Base-by-base conservation (phyloP, 2,797 vertebrate genomes). In the Labeo calbasu region DNA sequence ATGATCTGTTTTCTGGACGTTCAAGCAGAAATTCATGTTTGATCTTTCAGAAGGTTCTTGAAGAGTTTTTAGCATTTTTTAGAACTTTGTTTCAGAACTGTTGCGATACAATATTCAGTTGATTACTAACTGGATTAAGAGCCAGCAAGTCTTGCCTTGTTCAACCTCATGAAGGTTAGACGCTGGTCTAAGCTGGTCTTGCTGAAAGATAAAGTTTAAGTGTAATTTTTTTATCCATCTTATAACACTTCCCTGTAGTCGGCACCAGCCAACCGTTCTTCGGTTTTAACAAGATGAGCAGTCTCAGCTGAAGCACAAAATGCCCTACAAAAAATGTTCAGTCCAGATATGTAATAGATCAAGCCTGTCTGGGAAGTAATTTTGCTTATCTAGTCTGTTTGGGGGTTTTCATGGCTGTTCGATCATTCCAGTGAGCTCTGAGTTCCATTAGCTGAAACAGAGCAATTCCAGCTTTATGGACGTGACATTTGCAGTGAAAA, bases 241-340 rank as follows among this genome's bases (percentile, higher is more conserved):
- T 77, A 25, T 55, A 77, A 57, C 14, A 25, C 19, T 77, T 66
- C 19, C 15, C 21, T 70, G 21, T 70, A 57, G 14, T 55, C 9
- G 14, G 14, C 25, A 48, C 57, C 43, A 40, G 21, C 43, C 46
- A 65, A 53, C 5, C 19, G 10, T 77, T 66, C 12, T 53, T 83
- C 50, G 10, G 23, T 46, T 77, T 83, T 46, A 57, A 69, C 23
- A 57, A 77, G 36, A 59, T 14, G 50, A 83, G 46, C 48, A 76
- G 81, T 43, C n/a, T 66, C 14, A n/a, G 69, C 25, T 14, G 32
- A 77, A 75, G 50, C 32, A 68, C 59, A 76, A 46, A 40, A 68
- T 66, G 71, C 21, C 70, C 70, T 68, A 66, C 81, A 77, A 55
- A 76, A 53, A 68, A 68, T 83, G 48, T 83, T 76, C 71, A 55